Percentiles rank a stretch among this genome's conserved stretches.
These are phyloP conservation scores for Dioctria rufipes DNA, from an alignment of 2,888 invertebrate species.

Conservation along the genomic window DNA sequence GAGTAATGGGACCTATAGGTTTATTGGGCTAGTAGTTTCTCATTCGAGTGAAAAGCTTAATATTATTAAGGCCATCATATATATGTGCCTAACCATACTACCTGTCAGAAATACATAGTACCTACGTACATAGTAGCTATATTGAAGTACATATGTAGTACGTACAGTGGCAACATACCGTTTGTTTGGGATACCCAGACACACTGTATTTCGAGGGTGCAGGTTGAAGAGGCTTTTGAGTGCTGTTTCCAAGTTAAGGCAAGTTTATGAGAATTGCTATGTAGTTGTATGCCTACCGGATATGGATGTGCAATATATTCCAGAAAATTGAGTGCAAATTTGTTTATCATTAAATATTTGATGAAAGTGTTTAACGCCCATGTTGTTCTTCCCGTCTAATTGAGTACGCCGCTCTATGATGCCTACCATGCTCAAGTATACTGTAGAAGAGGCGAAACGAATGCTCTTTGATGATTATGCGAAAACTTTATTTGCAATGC, in stretches of 20 bases:
- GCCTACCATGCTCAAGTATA: neutral
- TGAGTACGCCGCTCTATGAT: conserved; percentile 13
- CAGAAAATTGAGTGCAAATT: conserved; percentile 50
- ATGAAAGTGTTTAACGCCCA: conserved; percentile 49
- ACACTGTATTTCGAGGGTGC: neutral
- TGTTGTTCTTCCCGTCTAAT: conserved; percentile 43
- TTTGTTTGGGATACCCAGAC: no score
- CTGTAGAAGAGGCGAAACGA: neutral
- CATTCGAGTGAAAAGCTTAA: conserved; percentile 5
- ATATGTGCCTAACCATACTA: no score
- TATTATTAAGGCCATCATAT: conserved; percentile 12
- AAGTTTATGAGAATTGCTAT: conserved; percentile 16
- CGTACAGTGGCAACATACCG: no score
- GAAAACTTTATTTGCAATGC: conserved; percentile 36
- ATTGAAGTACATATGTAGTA: no score
- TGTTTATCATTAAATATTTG: conserved; percentile 49
- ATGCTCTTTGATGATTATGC: conserved; percentile 38
- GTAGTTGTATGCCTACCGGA: neutral
- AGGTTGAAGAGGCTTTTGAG: neutral
- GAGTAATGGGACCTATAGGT: neutral
- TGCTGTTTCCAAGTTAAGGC: conserved; percentile 15
- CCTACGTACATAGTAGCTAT: no score
- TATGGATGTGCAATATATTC: conserved; percentile 29
- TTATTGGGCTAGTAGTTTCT: conserved; percentile 22
- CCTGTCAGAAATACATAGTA: no score